Percentiles rank a stretch among this genome's conserved stretches.
Evolutionary conservation across 2,113 vertebrate species (phyloP).

Genomic region (Cebidichthys violaceus): DNA sequence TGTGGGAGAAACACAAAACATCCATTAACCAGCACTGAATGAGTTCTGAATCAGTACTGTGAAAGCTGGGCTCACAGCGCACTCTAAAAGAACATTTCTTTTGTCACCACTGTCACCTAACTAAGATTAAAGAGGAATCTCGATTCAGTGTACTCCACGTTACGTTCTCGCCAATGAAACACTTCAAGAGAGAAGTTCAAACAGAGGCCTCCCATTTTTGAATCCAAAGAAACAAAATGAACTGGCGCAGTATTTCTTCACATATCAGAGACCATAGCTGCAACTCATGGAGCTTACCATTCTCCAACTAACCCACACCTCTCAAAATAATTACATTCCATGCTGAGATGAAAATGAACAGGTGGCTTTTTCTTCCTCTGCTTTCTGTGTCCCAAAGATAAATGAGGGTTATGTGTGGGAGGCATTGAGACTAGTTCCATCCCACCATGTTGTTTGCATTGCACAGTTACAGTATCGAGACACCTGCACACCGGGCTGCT

Average conservation of each 20-base stretch:
- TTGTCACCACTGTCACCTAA: not conserved
- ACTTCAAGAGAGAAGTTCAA: not conserved
- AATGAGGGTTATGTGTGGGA: conserved; percentile 63
- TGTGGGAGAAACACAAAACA: not conserved
- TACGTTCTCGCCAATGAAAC: not conserved
- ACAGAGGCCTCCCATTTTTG: not conserved
- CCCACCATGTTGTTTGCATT: conserved; percentile 25
- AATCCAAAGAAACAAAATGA: conserved; percentile 11
- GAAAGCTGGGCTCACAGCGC: not conserved
- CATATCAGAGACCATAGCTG: conserved; percentile 25
- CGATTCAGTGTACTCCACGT: not conserved
- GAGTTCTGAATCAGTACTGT: not conserved
- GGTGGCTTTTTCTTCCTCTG: conserved; percentile 57
- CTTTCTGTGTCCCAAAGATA: conserved; percentile 66
- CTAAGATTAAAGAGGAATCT: not conserved
- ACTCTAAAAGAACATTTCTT: not conserved
- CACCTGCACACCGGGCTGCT: conserved; percentile 5
- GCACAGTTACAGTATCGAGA: conserved; percentile 10
- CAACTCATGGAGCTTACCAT: not conserved
- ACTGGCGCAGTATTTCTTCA: conserved; percentile 4
- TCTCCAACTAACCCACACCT: conserved; percentile 38
- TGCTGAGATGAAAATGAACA: conserved; percentile 60
- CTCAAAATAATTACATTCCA: conserved; percentile 64
- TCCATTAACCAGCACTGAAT: not conserved
- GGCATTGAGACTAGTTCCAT: conserved; percentile 59